A percentile compares a stretch with the other conserved stretches of the same genome.
These are phyloP conservation scores for Neomicropteryx cornuta DNA, from an alignment of 1,140 invertebrate species.

Conservation along the genomic window DNA sequence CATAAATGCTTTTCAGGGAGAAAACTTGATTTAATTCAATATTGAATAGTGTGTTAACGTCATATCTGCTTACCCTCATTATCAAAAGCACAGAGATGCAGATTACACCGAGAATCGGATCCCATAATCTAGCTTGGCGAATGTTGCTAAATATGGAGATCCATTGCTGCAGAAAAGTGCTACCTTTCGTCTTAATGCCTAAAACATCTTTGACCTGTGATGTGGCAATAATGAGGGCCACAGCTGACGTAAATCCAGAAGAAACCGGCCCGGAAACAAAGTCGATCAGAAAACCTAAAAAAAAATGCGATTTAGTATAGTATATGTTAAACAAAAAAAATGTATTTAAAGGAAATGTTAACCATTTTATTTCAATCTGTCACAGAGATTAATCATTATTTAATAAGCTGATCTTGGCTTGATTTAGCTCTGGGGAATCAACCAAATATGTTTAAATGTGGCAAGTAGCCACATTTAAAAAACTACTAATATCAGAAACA, in stretches of 20 bases:
- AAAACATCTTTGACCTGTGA: conserved; percentile 81
- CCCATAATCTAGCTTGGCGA: conserved; percentile 47
- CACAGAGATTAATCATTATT: too few relatives aligned
- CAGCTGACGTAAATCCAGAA: conserved; percentile 86
- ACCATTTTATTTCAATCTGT: too few relatives aligned
- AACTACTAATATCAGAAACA: too few relatives aligned
- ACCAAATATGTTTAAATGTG: too few relatives aligned
- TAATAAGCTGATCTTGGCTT: too few relatives aligned
- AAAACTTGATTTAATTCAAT: conserved; percentile 2
- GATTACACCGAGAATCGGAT: conserved; percentile 55
- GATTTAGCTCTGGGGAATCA: too few relatives aligned
- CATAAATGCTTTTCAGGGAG: too few relatives aligned
- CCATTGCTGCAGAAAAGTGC: conserved; percentile 64
- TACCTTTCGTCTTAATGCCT: conserved; percentile 62
- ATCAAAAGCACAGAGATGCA: conserved; percentile 61
- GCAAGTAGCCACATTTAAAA: too few relatives aligned
- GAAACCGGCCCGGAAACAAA: conserved; percentile 90
- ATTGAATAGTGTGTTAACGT: conserved; percentile 5
- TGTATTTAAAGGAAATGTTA: too few relatives aligned
- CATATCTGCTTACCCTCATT: conserved; percentile 44
- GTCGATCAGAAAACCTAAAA: conserved; percentile 79
- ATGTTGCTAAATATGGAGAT: conserved; percentile 51
- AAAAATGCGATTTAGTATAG: conserved; percentile 1
- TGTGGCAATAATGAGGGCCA: conserved; percentile 80
- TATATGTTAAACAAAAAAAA: too few relatives aligned